A percentile compares a stretch with the other conserved stretches of the same genome.
Conservation (phyloP, 2,797 vertebrate species). For the Avahi laniger region DNA sequence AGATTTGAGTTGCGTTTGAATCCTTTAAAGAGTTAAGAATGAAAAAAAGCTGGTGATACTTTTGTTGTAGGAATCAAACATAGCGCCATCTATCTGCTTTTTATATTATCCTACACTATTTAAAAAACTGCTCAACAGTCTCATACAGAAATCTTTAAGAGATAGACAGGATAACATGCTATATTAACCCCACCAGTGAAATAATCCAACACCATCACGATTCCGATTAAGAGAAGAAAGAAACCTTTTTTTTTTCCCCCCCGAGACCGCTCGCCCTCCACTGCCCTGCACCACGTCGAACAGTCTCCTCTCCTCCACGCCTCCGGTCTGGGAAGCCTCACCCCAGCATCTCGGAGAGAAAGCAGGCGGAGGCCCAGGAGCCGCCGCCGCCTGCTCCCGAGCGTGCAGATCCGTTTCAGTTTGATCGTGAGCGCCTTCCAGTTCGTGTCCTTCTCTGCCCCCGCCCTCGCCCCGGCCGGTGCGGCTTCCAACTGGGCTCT, state of each 20-base stretch:
- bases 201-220: constrained; percentile 93
- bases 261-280: constrained; percentile 79
- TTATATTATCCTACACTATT: constrained; percentile 96
- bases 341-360: constrained; percentile 81
- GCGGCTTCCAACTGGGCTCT: constrained; percentile 74
- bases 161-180: constrained; percentile 97
- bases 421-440: constrained; percentile 80
- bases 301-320: constrained; percentile 79
- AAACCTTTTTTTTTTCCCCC: constrained; percentile 69
- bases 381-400: constrained; percentile 79
- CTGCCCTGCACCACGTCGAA: constrained; percentile 89
- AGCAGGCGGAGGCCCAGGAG: constrained; percentile 85
- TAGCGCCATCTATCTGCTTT: constrained; percentile 96
- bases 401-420: constrained; percentile 95
- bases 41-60: constrained; percentile 99
- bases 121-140: constrained; percentile 96
- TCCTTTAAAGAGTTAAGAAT: constrained; percentile 98
- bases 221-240: constrained; percentile 89
- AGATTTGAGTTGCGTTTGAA: constrained; percentile 99
- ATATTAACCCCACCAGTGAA: constrained; percentile 95
- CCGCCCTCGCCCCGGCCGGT: constrained; percentile 47
- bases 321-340: constrained; percentile 87
- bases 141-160: constrained; percentile 95
- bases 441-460: constrained; percentile 81
- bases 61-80: constrained; percentile 95